A percentile compares a stretch with the other conserved stretches of the same genome.
Conservation (phyloP, 2,888 invertebrate species). For the Caenorhabditis zanzibari region DNA sequence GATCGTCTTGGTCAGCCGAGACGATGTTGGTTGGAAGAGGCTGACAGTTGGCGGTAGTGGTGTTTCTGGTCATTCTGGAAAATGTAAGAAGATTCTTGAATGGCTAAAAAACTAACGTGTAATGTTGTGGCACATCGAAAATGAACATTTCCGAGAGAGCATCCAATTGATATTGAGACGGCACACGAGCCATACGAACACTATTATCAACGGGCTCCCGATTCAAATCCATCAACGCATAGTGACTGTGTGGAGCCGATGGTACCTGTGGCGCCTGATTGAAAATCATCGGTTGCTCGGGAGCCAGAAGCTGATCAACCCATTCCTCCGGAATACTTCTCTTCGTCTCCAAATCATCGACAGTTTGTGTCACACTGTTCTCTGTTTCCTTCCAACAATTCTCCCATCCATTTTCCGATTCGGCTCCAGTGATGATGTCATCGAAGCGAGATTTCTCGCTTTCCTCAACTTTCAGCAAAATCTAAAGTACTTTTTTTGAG, state of each 20-base stretch:
- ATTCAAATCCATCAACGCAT: conserved; percentile 68
- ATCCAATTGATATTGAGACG: conserved; percentile 72
- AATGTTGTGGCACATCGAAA: conserved; percentile 68
- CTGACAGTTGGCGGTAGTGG: conserved; percentile 13
- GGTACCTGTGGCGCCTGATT: not conserved
- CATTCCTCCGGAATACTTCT: conserved; percentile 53
- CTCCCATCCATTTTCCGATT: conserved; percentile 36
- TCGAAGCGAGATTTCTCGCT: conserved; percentile 62
- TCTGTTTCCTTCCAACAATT: conserved; percentile 52
- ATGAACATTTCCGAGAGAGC: conserved; percentile 69
- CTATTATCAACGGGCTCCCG: conserved; percentile 52
- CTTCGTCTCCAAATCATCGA: conserved; percentile 27
- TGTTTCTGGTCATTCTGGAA: conserved; percentile 41
- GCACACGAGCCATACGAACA: conserved; percentile 66
- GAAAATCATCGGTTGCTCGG: not conserved
- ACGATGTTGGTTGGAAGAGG: conserved; percentile 18
- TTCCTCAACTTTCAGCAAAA: conserved; percentile 58
- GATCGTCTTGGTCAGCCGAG: conserved; percentile 17
- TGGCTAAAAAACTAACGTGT: conserved; percentile 20
- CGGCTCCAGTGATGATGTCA: conserved; percentile 42
- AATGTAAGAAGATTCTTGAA: not conserved
- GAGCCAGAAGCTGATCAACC: conserved; percentile 26
- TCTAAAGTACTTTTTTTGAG: conserved; percentile 17
- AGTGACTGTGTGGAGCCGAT: conserved; percentile 55
- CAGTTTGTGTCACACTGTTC: conserved; percentile 41